A percentile compares a stretch with the other conserved stretches of the same genome.
Evolutionary conservation across 2,797 vertebrate genomes (phyloP).

Genomic region (Rhynchonycteris naso): DNA sequence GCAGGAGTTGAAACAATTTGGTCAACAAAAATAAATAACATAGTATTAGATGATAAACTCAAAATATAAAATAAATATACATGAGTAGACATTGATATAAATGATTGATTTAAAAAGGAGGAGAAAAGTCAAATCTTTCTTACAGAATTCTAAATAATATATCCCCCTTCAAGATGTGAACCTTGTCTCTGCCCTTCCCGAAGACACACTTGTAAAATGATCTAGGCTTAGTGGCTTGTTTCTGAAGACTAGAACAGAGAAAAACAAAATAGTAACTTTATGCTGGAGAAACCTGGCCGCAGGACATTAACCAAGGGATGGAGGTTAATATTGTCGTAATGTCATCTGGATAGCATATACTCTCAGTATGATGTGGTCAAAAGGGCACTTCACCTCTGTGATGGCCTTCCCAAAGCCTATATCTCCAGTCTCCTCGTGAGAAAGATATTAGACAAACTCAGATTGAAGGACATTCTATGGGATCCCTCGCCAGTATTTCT

Average conservation of each 20-base stretch:
- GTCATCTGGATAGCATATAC: not conserved
- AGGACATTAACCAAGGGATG: not conserved
- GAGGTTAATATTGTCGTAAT: not conserved
- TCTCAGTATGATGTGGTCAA: not conserved
- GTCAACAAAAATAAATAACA: not conserved
- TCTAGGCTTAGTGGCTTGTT: not conserved
- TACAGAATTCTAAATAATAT: not conserved
- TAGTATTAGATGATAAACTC: not conserved
- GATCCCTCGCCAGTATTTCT: not conserved
- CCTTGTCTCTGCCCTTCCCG: not conserved
- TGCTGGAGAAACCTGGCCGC: not conserved
- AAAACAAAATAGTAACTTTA: not conserved
- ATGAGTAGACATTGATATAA: not conserved
- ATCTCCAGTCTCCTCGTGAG: not conserved
- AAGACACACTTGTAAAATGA: not conserved
- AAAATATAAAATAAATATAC: constrained; percentile 19
- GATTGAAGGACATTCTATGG: not conserved
- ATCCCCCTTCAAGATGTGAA: not conserved
- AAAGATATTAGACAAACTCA: not conserved
- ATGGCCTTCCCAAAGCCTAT: not conserved
- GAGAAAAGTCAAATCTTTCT: not conserved
- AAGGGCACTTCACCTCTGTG: not conserved
- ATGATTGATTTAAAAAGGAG: not conserved
- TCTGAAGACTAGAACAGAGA: not conserved
- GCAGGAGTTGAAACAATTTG: not conserved